phyloP scores from a whole-genome alignment of 2,113 vertebrate genomes.

The Prochilodus magdalenae region DNA sequence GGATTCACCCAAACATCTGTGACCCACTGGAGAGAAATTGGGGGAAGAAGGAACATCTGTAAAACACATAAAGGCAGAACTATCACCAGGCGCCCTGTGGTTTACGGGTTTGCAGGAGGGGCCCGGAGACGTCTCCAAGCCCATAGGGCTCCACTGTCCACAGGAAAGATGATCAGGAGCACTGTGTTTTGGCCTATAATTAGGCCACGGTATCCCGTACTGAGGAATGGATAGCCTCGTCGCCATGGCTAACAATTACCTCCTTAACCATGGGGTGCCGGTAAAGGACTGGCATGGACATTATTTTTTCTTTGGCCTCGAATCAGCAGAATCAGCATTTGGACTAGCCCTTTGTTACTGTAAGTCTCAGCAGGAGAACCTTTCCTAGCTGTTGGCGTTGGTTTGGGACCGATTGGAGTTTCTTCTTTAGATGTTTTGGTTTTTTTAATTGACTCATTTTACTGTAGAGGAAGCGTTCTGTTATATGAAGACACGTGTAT shows the following conservation, averaged over 20 bases:
- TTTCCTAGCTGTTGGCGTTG: conserved; percentile 5
- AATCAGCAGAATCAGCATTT: conserved; percentile 39
- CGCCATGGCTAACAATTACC: conserved; percentile 58
- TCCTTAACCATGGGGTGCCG: conserved; percentile 41
- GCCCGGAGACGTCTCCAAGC: conserved; percentile 32
- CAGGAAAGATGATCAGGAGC: conserved; percentile 49
- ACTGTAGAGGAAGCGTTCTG: conserved; percentile 17
- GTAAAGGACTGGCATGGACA: conserved; percentile 41
- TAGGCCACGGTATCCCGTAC: conserved; percentile 67
- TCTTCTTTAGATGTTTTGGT: not conserved
- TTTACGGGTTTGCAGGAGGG: conserved; percentile 31
- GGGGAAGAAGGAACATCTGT: conserved; percentile 54
- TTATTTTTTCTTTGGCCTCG: conserved; percentile 8
- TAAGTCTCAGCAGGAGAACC: conserved; percentile 6
- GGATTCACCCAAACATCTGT: conserved; percentile 46
- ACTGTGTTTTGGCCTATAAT: conserved; percentile 65
- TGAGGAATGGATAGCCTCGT: conserved; percentile 67
- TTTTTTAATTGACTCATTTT: conserved; percentile 2
- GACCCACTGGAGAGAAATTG: conserved; percentile 38
- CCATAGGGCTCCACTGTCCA: conserved; percentile 31
- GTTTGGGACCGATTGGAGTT: conserved; percentile 14
- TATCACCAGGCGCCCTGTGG: conserved; percentile 40
- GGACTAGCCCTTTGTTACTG: conserved; percentile 28
- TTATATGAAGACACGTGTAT: conserved; percentile 50
- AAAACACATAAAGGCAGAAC: conserved; percentile 48